Percentiles rank a stretch among this genome's conserved stretches.
These are phyloP conservation scores for Pygoscelis antarcticus DNA, from an alignment of 2,113 vertebrate genomes.

Conservation along the genomic window DNA sequence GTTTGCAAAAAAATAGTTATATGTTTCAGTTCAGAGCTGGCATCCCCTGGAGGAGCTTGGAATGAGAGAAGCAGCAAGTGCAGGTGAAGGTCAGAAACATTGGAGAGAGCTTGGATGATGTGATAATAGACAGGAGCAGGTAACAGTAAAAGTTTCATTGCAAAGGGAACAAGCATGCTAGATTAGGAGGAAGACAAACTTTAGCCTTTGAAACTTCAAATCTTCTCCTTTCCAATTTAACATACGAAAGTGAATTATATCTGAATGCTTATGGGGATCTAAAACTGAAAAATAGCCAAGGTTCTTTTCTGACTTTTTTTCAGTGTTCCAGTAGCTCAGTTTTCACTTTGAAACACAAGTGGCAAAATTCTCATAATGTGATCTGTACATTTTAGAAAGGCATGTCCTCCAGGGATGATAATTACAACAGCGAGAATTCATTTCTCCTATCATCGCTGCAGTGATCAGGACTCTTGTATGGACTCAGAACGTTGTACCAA, in stretches of 20 bases:
- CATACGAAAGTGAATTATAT: slow-evolving; percentile 47
- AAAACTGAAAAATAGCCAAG: slow-evolving; percentile 24
- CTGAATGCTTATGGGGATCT: slow-evolving; percentile 22
- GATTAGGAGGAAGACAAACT: slow-evolving; percentile 44
- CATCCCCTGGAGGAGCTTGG: background rate
- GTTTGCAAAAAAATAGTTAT: background rate
- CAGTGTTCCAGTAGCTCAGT: background rate
- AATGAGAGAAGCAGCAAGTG: background rate
- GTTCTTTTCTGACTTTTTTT: background rate
- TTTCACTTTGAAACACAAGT: slow-evolving; percentile 30
- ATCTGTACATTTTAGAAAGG: background rate
- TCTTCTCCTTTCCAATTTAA: slow-evolving; percentile 36
- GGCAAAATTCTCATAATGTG: background rate
- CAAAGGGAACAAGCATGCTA: background rate
- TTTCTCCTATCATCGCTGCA: background rate
- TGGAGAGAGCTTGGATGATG: background rate
- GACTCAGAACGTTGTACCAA: background rate
- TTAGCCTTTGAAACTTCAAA: slow-evolving; percentile 35
- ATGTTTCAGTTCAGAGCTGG: background rate
- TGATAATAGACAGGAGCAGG: slow-evolving; percentile 34
- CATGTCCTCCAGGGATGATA: background rate
- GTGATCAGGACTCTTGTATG: background rate
- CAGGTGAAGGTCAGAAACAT: slow-evolving; percentile 21
- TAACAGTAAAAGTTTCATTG: slow-evolving; percentile 14
- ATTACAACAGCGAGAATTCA: background rate